These are phyloP conservation scores for Dermochelys coriacea DNA, from an alignment of 2,797 vertebrate genomes.

Conservation along the genomic window DNA sequence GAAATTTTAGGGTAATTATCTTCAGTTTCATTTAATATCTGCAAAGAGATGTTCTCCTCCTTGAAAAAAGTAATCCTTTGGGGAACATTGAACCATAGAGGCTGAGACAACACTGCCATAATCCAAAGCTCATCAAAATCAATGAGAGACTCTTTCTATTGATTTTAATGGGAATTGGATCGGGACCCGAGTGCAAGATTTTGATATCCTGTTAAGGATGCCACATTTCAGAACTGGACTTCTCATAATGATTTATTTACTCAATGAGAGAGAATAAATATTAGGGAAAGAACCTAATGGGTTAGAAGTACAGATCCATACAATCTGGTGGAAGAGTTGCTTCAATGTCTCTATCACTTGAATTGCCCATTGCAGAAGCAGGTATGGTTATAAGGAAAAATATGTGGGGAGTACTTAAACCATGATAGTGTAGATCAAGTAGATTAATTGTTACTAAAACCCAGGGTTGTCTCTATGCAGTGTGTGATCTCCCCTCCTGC, in stretches of 20 bases:
- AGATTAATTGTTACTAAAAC: conserved; percentile 52
- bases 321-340: fast-evolving
- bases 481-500: background rate
- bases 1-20: background rate
- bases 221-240: conserved; percentile 17
- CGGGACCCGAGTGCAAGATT: background rate
- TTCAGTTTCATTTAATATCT: background rate
- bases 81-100: background rate
- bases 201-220: background rate
- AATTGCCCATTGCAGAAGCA: background rate
- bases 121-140: background rate
- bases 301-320: background rate
- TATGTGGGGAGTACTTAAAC: background rate
- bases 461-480: background rate
- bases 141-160: background rate
- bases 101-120: background rate
- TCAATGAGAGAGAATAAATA: background rate
- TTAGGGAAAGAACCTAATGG: background rate
- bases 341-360: background rate
- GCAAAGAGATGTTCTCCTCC: background rate
- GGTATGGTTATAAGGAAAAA: background rate
- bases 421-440: conserved; percentile 28
- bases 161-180: conserved; percentile 17
- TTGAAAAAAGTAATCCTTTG: background rate
- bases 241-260: background rate